Conservation (phyloP, 2,797 vertebrate genomes). For the Neopelma chrysocephalum region DNA sequence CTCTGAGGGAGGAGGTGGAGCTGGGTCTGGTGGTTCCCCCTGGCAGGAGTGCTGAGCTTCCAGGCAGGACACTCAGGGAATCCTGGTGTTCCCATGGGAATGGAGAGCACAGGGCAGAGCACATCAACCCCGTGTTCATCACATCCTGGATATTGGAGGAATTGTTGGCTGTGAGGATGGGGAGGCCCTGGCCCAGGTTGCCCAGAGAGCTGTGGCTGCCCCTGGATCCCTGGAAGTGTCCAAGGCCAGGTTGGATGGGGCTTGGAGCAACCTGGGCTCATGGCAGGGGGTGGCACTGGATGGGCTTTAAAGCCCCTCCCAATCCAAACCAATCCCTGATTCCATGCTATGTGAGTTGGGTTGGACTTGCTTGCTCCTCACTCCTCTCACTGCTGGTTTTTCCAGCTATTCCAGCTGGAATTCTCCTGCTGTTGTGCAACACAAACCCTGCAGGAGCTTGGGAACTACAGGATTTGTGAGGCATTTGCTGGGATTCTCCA, state of each 20-base stretch:
- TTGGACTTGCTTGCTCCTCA: not conserved
- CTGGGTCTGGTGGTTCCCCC: not conserved
- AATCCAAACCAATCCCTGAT: not conserved
- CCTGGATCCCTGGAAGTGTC: not conserved
- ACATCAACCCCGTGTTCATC: not conserved
- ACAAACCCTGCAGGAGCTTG: not conserved
- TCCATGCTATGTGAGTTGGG: not conserved
- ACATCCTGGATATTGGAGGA: rapidly evolving
- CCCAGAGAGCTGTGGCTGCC: not conserved
- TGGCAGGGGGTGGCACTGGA: not conserved
- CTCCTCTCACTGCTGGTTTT: not conserved
- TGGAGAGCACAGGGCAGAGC: not conserved
- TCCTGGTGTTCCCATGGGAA: not conserved
- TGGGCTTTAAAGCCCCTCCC: not conserved
- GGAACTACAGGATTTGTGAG: not conserved
- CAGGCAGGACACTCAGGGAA: not conserved
- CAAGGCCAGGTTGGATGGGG: not conserved
- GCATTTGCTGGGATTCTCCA: not conserved
- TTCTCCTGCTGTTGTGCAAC: not conserved
- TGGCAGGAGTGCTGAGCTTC: not conserved
- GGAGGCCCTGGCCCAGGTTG: not conserved
- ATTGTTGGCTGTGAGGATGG: not conserved
- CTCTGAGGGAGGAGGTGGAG: not conserved
- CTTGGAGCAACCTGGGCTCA: not conserved
- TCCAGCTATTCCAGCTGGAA: not conserved